Conservation (phyloP, 2,113 vertebrate species). For the Camelus dromedarius region DNA sequence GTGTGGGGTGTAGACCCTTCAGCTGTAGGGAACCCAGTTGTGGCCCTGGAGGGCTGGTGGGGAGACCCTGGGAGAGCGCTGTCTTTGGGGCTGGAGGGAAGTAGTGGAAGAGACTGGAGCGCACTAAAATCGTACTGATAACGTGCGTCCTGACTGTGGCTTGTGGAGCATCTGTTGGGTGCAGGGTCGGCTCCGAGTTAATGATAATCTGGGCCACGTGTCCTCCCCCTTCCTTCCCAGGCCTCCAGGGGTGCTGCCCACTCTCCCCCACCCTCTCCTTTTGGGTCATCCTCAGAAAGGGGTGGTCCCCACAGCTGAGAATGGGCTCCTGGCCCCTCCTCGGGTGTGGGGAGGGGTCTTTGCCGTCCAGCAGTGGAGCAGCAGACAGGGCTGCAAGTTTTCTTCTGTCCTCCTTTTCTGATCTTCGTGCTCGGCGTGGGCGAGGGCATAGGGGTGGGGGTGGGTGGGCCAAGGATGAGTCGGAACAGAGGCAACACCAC, state of each 20-base stretch:
- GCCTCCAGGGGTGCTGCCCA: no score
- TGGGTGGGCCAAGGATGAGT: background rate
- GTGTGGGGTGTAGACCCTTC: background rate
- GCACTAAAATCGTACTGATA: background rate
- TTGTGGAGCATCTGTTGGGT: background rate
- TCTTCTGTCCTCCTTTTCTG: background rate
- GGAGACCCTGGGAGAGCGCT: background rate
- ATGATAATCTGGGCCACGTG: background rate
- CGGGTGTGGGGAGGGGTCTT: background rate
- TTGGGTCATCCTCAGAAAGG: background rate
- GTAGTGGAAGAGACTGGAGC: background rate
- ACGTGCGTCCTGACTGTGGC: background rate
- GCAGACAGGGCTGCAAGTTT: fast-evolving
- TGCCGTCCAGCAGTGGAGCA: background rate
- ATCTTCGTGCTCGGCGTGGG: no score
- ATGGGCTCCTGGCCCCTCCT: fast-evolving
- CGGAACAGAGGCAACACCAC: background rate
- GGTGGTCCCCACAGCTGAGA: background rate
- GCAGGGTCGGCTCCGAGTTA: background rate
- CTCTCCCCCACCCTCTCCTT: background rate
- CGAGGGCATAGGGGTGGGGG: no score
- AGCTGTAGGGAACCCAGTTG: background rate
- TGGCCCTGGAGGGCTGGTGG: background rate
- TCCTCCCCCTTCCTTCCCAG: background rate
- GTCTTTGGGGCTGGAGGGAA: background rate